These are phyloP conservation scores for Limonius californicus DNA, from an alignment of 1,140 invertebrate genomes.

Conservation along the genomic window DNA sequence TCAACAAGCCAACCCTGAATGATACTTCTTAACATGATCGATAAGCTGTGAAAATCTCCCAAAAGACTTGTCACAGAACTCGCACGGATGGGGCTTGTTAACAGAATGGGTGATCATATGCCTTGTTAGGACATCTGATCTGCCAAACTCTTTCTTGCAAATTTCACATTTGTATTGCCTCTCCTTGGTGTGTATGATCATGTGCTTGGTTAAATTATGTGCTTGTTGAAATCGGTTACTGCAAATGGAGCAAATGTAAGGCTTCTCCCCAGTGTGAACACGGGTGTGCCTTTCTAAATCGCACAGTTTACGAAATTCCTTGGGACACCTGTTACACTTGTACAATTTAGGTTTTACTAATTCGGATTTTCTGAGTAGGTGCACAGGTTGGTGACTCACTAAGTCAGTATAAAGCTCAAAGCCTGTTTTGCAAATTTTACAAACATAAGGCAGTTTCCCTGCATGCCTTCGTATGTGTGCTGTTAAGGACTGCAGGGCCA, in stretches of 20 bases:
- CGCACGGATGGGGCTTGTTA: conserved; percentile 37
- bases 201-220: conserved; percentile 82
- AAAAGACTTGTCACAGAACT: conserved; percentile 37
- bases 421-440: conserved; percentile 34
- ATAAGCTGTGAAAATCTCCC: conserved; percentile 28
- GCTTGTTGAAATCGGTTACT: conserved; percentile 75
- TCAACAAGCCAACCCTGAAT: not conserved
- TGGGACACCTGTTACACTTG: conserved; percentile 35
- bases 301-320: conserved; percentile 40
- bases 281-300: conserved; percentile 42
- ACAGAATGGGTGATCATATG: conserved; percentile 41
- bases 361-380: conserved; percentile 30
- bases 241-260: conserved; percentile 69
- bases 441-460: conserved; percentile 37
- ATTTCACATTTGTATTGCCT: conserved; percentile 78
- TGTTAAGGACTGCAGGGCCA: conserved; percentile 10
- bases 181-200: conserved; percentile 75
- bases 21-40: conserved; percentile 20
- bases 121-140: conserved; percentile 40
- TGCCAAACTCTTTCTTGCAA: conserved; percentile 38
- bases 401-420: conserved; percentile 32
- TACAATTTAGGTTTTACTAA: conserved; percentile 20
- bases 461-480: conserved; percentile 20
- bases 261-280: conserved; percentile 59
- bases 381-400: conserved; percentile 30